Evolutionary conservation across 1,140 invertebrate genomes (phyloP).

Genomic region (Temnothorax curvispinosus): DNA sequence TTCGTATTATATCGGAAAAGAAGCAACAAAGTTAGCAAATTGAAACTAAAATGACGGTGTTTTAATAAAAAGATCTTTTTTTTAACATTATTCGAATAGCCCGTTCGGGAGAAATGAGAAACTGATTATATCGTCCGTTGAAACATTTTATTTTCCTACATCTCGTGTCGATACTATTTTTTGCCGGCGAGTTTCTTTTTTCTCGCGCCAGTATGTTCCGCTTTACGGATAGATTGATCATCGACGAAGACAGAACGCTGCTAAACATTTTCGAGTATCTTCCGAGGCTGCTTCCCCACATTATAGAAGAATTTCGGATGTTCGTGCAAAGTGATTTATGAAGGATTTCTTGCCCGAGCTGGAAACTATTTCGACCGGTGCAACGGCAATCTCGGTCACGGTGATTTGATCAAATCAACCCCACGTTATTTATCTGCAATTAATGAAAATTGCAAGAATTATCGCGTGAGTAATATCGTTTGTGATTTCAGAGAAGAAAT

Average conservation of each 20-base stretch:
- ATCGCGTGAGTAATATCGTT: conserved; percentile 37
- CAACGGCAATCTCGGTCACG: conserved; percentile 62
- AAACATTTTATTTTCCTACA: conserved; percentile 11
- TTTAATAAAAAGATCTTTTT: not conserved
- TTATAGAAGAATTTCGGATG: conserved; percentile 70
- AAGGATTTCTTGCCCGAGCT: conserved; percentile 58
- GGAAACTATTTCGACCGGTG: conserved; percentile 57
- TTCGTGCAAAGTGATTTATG: conserved; percentile 75
- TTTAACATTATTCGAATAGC: not conserved
- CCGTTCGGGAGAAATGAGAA: not conserved
- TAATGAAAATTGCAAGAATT: conserved; percentile 59
- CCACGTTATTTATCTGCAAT: conserved; percentile 59
- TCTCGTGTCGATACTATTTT: conserved; percentile 35
- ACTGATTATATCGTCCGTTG: not conserved
- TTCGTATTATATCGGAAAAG: not conserved
- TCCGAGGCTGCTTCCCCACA: conserved; percentile 28
- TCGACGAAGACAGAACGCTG: conserved; percentile 22
- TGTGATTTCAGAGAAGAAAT: conserved; percentile 26
- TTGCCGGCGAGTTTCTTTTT: conserved; percentile 1
- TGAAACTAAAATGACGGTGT: not conserved
- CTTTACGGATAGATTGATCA: conserved; percentile 39
- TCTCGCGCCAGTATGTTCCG: conserved; percentile 19
- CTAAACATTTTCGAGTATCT: conserved; percentile 36
- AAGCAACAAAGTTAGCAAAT: not conserved
- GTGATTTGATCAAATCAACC: conserved; percentile 69